Evolutionary conservation across 2,113 vertebrate species (phyloP).

Genomic region (Isurus oxyrinchus): DNA sequence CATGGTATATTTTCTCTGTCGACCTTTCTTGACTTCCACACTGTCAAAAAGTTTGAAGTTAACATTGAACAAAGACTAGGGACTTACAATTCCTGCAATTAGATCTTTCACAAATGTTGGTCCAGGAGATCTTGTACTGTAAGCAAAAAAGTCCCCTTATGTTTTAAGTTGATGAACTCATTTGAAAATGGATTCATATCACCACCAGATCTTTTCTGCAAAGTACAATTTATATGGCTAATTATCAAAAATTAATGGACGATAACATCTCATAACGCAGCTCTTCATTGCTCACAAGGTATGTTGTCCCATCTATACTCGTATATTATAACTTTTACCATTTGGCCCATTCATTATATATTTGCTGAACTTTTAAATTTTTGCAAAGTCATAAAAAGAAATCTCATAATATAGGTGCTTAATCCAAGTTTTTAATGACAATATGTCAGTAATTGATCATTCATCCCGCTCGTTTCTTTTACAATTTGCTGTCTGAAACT

Average conservation of each 20-base stretch:
- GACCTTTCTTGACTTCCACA: not conserved
- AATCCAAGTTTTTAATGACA: not conserved
- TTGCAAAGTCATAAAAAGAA: not conserved
- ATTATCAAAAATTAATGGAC: not conserved
- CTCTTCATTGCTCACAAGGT: not conserved
- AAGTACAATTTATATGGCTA: not conserved
- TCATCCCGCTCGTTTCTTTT: not conserved
- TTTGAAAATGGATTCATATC: not conserved
- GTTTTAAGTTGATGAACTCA: not conserved
- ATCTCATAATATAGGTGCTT: not conserved
- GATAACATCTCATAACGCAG: not conserved
- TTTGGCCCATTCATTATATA: not conserved
- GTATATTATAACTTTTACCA: not conserved
- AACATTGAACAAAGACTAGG: not conserved
- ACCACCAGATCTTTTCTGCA: not conserved
- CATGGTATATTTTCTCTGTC: not conserved
- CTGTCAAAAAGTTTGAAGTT: not conserved
- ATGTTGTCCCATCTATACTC: not conserved
- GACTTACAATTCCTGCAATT: not conserved
- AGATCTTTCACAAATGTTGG: not conserved
- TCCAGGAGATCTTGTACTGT: not conserved
- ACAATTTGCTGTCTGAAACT: not conserved
- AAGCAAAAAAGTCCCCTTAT: not conserved
- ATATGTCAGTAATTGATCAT: not conserved
- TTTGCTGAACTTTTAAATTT: not conserved